These are phyloP conservation scores for Andinoacara biseriatus DNA, from an alignment of 2,113 vertebrate species.

Conservation along the genomic window DNA sequence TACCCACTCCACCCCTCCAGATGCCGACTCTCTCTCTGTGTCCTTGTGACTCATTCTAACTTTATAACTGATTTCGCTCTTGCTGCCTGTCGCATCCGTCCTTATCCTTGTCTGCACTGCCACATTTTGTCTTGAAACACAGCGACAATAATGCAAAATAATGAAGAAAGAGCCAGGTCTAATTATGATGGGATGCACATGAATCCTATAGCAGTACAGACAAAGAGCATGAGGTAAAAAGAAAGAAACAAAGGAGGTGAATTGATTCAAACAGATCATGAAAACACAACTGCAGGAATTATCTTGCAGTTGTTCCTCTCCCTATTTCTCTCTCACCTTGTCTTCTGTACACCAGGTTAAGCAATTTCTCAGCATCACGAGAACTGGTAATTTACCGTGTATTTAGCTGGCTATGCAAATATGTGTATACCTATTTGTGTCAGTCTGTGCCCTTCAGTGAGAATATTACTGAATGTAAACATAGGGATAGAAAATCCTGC, in stretches of 20 bases:
- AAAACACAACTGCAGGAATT: neutral
- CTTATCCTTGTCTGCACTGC: neutral
- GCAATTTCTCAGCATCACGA: neutral
- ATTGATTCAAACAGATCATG: neutral
- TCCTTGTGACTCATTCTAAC: slow-evolving; percentile 40
- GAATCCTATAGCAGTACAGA: neutral
- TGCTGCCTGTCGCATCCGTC: neutral
- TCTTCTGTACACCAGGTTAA: neutral
- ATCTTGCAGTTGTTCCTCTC: neutral
- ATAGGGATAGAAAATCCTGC: neutral
- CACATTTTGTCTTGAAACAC: neutral
- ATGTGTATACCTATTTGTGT: slow-evolving; percentile 10
- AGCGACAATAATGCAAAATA: slow-evolving; percentile 12
- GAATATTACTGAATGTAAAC: neutral
- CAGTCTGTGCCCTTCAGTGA: neutral
- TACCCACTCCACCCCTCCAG: slow-evolving; percentile 17
- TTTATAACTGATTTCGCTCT: slow-evolving; percentile 26
- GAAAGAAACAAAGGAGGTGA: neutral
- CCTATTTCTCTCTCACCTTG: neutral
- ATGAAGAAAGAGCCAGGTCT: neutral
- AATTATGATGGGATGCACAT: slow-evolving; percentile 1
- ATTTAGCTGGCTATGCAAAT: neutral
- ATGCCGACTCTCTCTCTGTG: slow-evolving; percentile 16
- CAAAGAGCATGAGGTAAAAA: neutral
- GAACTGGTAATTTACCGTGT: neutral